phyloP scores from a whole-genome alignment of 2,113 vertebrate species.

The Corythoichthys haematopterus region DNA sequence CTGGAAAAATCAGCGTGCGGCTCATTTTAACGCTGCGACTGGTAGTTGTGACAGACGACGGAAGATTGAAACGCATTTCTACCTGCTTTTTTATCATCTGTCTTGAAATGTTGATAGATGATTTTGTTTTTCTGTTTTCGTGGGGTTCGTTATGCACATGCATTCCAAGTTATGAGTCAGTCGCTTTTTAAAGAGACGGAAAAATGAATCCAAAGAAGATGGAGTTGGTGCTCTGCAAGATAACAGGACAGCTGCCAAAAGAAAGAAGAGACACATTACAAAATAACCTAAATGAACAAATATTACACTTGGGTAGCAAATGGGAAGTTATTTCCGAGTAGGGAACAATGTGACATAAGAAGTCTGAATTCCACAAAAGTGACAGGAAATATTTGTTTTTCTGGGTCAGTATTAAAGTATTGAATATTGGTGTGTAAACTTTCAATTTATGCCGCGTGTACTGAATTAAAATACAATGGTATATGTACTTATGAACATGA shows the following conservation, averaged over 20 bases:
- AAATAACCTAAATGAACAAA: not conserved
- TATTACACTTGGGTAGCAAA: slow-evolving; percentile 1
- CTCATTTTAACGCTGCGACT: not conserved
- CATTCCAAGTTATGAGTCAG: not conserved
- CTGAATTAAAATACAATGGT: too few species aligned
- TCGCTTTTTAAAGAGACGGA: not conserved
- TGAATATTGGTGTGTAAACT: not conserved
- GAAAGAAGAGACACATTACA: not conserved
- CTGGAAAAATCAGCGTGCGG: not conserved
- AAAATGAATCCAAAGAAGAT: not conserved
- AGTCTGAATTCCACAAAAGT: not conserved
- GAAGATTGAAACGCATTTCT: not conserved
- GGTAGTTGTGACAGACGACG: not conserved
- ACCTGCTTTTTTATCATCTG: not conserved
- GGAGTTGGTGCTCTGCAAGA: not conserved
- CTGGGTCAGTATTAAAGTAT: not conserved
- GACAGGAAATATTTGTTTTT: not conserved
- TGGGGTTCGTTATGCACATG: not conserved
- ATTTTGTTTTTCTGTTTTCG: not conserved
- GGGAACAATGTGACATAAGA: not conserved
- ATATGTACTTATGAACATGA: too few species aligned
- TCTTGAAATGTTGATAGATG: not conserved
- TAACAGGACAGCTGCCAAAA: not conserved
- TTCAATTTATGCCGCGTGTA: too few species aligned
- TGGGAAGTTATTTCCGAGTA: slow-evolving; percentile 4